Evolutionary conservation across 2,888 invertebrate genomes (phyloP), one percentile per base, ranked within the genome.

Genomic region (Yponomeuta plumbellus): DNA sequence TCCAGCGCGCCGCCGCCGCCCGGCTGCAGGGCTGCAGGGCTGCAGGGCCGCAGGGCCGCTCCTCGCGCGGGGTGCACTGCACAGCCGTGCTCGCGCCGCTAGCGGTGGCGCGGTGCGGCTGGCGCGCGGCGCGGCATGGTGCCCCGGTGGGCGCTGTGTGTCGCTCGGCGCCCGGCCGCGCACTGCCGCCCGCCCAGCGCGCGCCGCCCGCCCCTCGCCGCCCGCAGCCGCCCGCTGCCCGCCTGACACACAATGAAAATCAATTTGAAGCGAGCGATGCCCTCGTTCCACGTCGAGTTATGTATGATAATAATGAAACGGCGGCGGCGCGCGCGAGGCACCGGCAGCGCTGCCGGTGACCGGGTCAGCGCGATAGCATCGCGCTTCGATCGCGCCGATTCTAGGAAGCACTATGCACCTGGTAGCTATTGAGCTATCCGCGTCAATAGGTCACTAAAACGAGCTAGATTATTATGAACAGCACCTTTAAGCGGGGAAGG

Each of bases 1-100:
- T 96, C 96, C 96, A 92, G 89, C 78, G 80, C 83, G 84, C 71
- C 70, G 72, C 73, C 75, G 72, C 71, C 71, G 68, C 70, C 70
- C 72, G 67, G 70, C 69, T 69, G 66, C 21, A 57, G 23, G 26
- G 69, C 66, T n/a, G n/a, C n/a, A n/a, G n/a, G n/a, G n/a, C n/a
- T n/a, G 69, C 67, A 66, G 66, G 66, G 67, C 66, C 57, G 64
- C 26, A n/a, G n/a, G n/a, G n/a, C n/a, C n/a, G n/a, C 8, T 10
- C 34, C 34, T 34, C 34, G 8, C 34, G 34, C 34, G 34, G 5
- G 8, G 8, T 8, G 34, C n/a, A n/a, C 34, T 34, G n/a, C 21
- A n/a, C n/a, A n/a, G n/a, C n/a, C n/a, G n/a, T n/a, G 58, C 3
- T 11, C 20, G 58, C 21, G 58, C 11, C 1, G 58, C 58, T 11